Percentiles rank a stretch among this genome's conserved stretches.
These are phyloP conservation scores for Porites lutea DNA, from an alignment of 64 coral and sea anemone genomes.

Conservation along the genomic window DNA sequence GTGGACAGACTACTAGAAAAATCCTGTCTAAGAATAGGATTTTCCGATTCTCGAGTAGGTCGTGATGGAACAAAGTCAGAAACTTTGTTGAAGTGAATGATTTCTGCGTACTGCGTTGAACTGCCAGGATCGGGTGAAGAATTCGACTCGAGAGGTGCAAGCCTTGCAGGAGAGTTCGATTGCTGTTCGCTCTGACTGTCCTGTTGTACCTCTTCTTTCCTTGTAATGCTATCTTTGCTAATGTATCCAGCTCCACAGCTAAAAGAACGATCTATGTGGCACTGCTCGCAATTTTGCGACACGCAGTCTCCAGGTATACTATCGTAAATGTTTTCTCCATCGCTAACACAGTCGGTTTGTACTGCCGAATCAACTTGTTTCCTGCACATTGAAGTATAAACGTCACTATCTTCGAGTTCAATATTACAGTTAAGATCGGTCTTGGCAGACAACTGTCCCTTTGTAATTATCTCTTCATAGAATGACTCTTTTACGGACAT, in stretches of 20 bases:
- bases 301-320: constrained; percentile 19
- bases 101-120: constrained; percentile 82
- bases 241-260: not conserved
- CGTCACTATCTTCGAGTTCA: not conserved
- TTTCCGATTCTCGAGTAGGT: constrained; percentile 87
- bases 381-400: not conserved
- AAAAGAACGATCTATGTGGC: not conserved
- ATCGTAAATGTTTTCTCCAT: constrained; percentile 45
- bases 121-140: not conserved
- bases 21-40: constrained; percentile 89
- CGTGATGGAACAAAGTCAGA: constrained; percentile 79
- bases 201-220: not conserved
- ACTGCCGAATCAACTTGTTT: not conserved
- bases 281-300: not conserved
- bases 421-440: constrained; percentile 27
- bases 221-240: not conserved
- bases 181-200: not conserved
- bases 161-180: not conserved
- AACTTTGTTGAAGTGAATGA: constrained; percentile 60
- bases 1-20: constrained; percentile 54
- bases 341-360: not conserved
- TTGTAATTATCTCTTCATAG: constrained; percentile 19
- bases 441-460: not conserved
- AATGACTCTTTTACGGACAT: constrained; percentile 8
- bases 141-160: not conserved